phyloP scores from a whole-genome alignment of 2,113 vertebrate species.

The Psilopogon haemacephalus region DNA sequence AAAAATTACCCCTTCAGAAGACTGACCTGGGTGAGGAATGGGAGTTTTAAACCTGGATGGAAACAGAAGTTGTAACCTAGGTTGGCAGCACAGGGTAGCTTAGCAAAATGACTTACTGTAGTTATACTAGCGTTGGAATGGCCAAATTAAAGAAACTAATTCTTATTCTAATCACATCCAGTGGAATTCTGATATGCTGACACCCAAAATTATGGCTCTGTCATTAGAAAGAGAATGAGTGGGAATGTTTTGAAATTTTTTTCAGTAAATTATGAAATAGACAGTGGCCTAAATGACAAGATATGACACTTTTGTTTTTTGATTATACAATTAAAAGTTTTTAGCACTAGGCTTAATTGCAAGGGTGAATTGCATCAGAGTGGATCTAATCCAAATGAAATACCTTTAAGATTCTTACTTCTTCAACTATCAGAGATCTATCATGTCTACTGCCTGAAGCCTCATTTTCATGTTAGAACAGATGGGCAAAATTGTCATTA shows the following conservation, averaged over 20 bases:
- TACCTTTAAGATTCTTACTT: conserved; percentile 79
- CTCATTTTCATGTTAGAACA: conserved; percentile 81
- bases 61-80: conserved; percentile 29
- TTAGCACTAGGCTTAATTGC: conserved; percentile 41
- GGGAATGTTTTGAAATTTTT: conserved; percentile 71
- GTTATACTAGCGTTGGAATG: conserved; percentile 38
- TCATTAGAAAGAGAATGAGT: conserved; percentile 72
- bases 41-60: conserved; percentile 33
- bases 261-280: conserved; percentile 57
- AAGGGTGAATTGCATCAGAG: conserved; percentile 51
- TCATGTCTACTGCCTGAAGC: conserved; percentile 77
- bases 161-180: conserved; percentile 74
- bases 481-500: conserved; percentile 88
- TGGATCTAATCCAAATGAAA: conserved; percentile 72
- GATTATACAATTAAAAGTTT: conserved; percentile 55
- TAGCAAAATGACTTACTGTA: conserved; percentile 55
- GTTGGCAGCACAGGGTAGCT: conserved; percentile 41
- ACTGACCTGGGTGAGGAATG: conserved; percentile 25
- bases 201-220: conserved; percentile 81
- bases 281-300: conserved; percentile 40
- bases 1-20: conserved; percentile 46
- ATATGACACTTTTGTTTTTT: conserved; percentile 51
- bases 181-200: conserved; percentile 74
- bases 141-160: conserved; percentile 71
- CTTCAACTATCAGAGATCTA: conserved; percentile 76